Evolutionary conservation across 2,888 invertebrate species (phyloP), one percentile per base, ranked within the genome.

Genomic region (Oscheius sp.): DNA sequence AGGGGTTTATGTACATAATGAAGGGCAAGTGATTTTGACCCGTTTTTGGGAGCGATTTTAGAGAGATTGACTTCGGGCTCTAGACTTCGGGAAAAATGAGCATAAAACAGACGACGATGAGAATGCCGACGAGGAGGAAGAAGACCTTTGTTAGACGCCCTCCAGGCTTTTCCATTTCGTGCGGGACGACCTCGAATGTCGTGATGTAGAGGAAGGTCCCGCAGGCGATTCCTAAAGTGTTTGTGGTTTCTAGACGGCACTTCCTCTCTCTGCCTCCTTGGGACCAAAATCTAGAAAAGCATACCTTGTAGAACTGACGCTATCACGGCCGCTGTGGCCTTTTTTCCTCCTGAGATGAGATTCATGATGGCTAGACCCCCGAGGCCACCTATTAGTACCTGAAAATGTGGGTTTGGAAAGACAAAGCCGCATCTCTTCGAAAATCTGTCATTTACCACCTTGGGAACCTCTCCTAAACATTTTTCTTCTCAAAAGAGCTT

Each of bases 161-260:
- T 9, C 82, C 79, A 1, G 70, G 55, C 51, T 79, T 77, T 37
- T 77, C 55, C 7, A 90, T 70, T 85, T 94, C 94, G 76, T 93
- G 91, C 5, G 93, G 93, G 86, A 96, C 92, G 21, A 84, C 81
- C 74, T 97, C 96, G 90, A 96, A 96, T 91, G 96, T 96, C n/a
- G 96, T 95, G 21, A 97, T 95, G 91, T 96, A 97, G 2, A 97
- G 91, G 58, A 97, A 92, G 0, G 96, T 96, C 13, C 96, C 97
- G 60, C 94, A 93, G 0, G 96, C 96, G 75, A 96, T 90, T 2
- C 95, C 96, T 91, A 96, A 65, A 79, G 78, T 60, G 3, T 5
- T 42, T 3, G 42, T 3, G 42, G 0, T 5, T 42, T 42, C 7
- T 3, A 42, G 7, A 42, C 7, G 7, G 7, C 42, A 5, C 42